These are phyloP conservation scores for Heteronetta atricapilla DNA, from an alignment of 2,113 vertebrate genomes.

Conservation along the genomic window DNA sequence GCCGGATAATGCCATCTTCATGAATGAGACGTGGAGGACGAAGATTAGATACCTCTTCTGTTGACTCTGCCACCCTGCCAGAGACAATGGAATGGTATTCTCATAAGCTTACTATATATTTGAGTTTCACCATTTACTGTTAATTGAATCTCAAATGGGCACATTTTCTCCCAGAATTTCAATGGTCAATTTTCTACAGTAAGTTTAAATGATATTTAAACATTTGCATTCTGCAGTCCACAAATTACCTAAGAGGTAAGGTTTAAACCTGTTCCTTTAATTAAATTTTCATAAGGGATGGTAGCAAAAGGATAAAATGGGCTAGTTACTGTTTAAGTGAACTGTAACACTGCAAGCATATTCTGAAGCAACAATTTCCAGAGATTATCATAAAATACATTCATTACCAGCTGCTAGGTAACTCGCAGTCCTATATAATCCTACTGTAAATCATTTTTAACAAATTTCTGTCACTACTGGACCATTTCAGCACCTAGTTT, in stretches of 20 bases:
- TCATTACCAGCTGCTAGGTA: neutral
- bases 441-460: neutral
- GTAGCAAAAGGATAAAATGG: neutral
- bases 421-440: neutral
- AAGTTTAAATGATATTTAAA: neutral
- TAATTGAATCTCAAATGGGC: neutral
- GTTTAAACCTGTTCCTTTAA: neutral
- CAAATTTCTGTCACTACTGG: neutral
- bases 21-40: slow-evolving; percentile 89
- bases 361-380: neutral
- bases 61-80: slow-evolving; percentile 89
- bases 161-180: neutral
- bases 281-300: neutral
- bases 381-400: neutral
- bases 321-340: neutral
- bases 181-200: neutral
- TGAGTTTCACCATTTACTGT: neutral
- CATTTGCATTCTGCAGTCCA: neutral
- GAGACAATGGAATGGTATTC: neutral
- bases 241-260: neutral
- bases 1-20: slow-evolving; percentile 93
- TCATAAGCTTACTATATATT: neutral
- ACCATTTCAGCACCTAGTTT: neutral
- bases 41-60: slow-evolving; percentile 90
- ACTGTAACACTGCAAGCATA: neutral